phyloP scores from a whole-genome alignment of 2,797 vertebrate species.

The Orestias chungarensis region DNA sequence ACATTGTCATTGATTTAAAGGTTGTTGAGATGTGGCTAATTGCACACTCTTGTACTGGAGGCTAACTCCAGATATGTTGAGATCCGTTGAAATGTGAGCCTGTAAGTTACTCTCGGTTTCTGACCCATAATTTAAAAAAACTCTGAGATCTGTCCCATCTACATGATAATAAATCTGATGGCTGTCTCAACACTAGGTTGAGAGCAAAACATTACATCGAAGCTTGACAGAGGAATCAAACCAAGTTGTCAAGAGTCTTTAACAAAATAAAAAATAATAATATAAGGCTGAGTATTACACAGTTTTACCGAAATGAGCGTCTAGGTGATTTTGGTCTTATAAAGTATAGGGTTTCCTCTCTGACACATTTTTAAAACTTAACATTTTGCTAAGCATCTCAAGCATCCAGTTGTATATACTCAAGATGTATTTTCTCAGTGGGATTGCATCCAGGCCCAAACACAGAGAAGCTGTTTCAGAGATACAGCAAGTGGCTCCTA shows the following conservation, averaged over 20 bases:
- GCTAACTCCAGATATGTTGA: constrained; percentile 44
- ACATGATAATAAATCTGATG: constrained; percentile 58
- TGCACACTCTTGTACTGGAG: constrained; percentile 47
- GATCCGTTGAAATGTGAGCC: constrained; percentile 48
- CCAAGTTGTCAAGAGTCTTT: constrained; percentile 21
- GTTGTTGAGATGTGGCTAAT: constrained; percentile 29
- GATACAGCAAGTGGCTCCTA: constrained; percentile 26
- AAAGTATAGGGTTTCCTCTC: constrained; percentile 19
- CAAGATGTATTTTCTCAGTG: constrained; percentile 28
- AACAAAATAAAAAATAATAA: constrained; percentile 13
- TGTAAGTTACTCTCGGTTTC: constrained; percentile 56
- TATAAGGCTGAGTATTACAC: constrained; percentile 3
- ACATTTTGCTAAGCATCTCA: constrained; percentile 21
- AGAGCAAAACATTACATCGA: constrained; percentile 35
- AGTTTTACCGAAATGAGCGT: constrained; percentile 6
- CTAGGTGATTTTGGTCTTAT: constrained; percentile 17
- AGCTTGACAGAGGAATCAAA: constrained; percentile 9
- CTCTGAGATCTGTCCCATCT: constrained; percentile 57
- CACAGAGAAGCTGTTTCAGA: constrained; percentile 6
- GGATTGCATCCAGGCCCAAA: constrained; percentile 14
- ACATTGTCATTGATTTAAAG: not conserved
- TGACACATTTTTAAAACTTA: constrained; percentile 17
- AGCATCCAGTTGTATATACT: constrained; percentile 11
- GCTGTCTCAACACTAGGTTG: constrained; percentile 29
- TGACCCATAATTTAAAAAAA: constrained; percentile 62